These are phyloP conservation scores for Diorhabda carinulata DNA, from an alignment of 1,140 invertebrate genomes.

Conservation along the genomic window DNA sequence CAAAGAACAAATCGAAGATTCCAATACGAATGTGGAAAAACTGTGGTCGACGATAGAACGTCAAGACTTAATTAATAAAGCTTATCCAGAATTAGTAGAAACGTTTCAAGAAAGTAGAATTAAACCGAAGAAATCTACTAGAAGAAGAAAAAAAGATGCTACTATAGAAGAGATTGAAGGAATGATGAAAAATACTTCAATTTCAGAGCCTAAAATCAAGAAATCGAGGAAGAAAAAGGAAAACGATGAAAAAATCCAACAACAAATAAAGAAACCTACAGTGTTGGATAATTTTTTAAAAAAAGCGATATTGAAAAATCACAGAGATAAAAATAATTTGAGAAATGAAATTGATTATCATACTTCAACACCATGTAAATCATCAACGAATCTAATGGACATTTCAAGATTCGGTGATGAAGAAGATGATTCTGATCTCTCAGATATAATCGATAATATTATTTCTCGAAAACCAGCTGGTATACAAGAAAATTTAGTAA, in stretches of 20 bases:
- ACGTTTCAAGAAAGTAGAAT: slow-evolving; percentile 58
- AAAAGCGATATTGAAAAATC: slow-evolving; percentile 23
- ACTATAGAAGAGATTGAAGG: slow-evolving; percentile 27
- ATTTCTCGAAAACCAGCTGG: slow-evolving; percentile 42
- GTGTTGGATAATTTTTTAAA: slow-evolving; percentile 30
- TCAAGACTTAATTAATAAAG: slow-evolving; percentile 58
- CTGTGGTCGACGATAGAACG: slow-evolving; percentile 65
- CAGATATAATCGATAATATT: slow-evolving; percentile 58
- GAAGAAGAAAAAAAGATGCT: slow-evolving; percentile 50
- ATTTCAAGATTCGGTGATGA: slow-evolving; percentile 47
- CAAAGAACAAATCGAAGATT: slow-evolving; percentile 50
- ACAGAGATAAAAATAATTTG: slow-evolving; percentile 13
- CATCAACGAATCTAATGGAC: slow-evolving; percentile 34
- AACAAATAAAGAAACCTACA: slow-evolving; percentile 18
- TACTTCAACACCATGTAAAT: slow-evolving; percentile 32
- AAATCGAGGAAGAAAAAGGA: slow-evolving; percentile 22
- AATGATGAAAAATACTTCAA: slow-evolving; percentile 32
- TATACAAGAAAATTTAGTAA: slow-evolving; percentile 11
- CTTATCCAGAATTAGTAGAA: slow-evolving; percentile 64
- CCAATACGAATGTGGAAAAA: slow-evolving; percentile 45
- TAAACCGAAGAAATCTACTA: slow-evolving; percentile 44
- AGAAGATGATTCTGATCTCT: slow-evolving; percentile 52
- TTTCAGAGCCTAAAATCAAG: slow-evolving; percentile 30
- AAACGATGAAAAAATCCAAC: slow-evolving; percentile 30
- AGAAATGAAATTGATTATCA: slow-evolving; percentile 17